phyloP scores from a whole-genome alignment of 35 echinoderm and acorn worm genomes.

The Antedon bifida region DNA sequence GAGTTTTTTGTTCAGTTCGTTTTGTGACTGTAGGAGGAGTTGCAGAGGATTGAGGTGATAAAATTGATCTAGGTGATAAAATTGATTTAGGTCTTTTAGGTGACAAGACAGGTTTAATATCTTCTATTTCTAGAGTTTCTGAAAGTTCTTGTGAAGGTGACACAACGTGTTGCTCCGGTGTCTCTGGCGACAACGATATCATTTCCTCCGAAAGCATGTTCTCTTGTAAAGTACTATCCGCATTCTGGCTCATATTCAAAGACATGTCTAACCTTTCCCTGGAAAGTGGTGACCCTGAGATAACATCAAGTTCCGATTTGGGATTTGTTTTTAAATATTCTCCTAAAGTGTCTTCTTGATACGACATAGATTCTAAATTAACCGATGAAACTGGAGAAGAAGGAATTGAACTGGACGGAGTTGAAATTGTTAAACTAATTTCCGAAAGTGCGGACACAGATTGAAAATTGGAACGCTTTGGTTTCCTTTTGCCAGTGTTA shows the following conservation, averaged over 20 bases:
- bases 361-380: neutral
- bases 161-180: neutral
- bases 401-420: slow-evolving; percentile 38
- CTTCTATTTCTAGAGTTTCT: too few relatives aligned
- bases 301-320: neutral
- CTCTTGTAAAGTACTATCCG: neutral
- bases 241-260: neutral
- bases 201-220: neutral
- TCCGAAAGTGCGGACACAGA: slow-evolving; percentile 12
- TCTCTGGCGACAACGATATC: neutral
- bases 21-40: neutral
- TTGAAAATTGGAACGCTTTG: slow-evolving; percentile 6
- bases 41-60: neutral
- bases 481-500: slow-evolving; percentile 6
- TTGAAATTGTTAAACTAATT: slow-evolving; percentile 67
- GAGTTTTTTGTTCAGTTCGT: neutral
- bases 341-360: neutral
- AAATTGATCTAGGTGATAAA: neutral
- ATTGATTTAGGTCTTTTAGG: neutral
- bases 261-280: neutral
- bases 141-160: neutral
- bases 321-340: neutral
- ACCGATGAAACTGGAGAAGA: slow-evolving; percentile 31
- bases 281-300: neutral
- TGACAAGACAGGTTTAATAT: neutral